Base-by-base conservation (phyloP, 2,113 vertebrate genomes). In the Rhinopomastus cyanomelas region DNA sequence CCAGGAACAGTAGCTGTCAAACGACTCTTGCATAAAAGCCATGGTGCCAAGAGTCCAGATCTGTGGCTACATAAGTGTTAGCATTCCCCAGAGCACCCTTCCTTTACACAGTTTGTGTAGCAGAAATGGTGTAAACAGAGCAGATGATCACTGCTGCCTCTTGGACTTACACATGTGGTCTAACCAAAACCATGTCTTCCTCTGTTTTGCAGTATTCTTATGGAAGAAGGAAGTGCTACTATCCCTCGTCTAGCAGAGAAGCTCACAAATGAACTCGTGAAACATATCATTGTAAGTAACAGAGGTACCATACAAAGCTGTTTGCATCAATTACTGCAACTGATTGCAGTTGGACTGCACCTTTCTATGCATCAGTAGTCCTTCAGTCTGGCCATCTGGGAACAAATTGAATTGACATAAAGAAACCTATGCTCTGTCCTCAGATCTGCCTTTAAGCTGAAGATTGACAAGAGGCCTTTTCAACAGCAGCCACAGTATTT, bases 231-330 rank as follows among this genome's bases (percentile, higher is more conserved):
- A 27, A 95, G 16, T 32, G 97, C 97, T n/a, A 97, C 97, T 5
- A 46, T 97, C 27, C 96, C 96, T 53, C 8, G 7, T 12, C 57
- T 97, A 84, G 97, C 97, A 44, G 88, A 96, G 21, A 97, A 83
- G 34, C 96, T 97, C 55, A 97, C 97, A 72, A 59, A 34, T 14
- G 97, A 98, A 49, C 97, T 98, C 55, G 97, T 97, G 82, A 22
- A 9, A 9, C 97, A 96, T 73, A 97, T 97, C 55, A 61, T 18
- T 66, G 97, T 98, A 90, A 97, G 97, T 72, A 77, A 12, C 6
- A 26, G 59, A 69, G 46, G 11, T 56, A 11, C 26, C n/a, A 20
- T 7, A 15, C n/a, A 37, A 34, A 51, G 44, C 15, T 57, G 6
- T 49, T 75, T 68, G 15, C 48, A n/a, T 30, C 39, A 18, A n/a